Evolutionary conservation across 2,797 vertebrate genomes (phyloP), one percentile per base, ranked within the genome.

Genomic region (Okamejei kenojei): DNA sequence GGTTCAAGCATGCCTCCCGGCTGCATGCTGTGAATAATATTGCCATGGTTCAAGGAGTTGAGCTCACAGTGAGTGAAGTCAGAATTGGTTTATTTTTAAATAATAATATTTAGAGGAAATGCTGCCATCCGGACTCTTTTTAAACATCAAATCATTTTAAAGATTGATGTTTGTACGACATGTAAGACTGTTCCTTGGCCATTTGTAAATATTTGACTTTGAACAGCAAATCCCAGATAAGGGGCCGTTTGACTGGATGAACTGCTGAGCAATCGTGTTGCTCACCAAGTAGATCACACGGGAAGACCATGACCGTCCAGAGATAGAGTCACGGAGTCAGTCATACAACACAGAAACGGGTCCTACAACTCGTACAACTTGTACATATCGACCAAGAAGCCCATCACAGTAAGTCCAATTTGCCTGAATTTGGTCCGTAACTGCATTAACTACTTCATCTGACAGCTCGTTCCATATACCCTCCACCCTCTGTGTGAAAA

Each of bases 51-150:
- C 90, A 92, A 38, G 6, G 58, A 13, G 54, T 76, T 71, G 73
- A 38, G 29, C 71, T 54, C 23, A 26, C 4, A 19, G 21, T 54
- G 90, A 76, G 26, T 68, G 35, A 92, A 38, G 71, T n/a, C 45
- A 38, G 90, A 76, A 38, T 92, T 76, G 68, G 38, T 54, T 92
- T 92, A 92, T 92, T 76, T 88, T 76, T 8, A 58, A 92, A 76
- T 2, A 35, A 92, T 92, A 92, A 73, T n/a, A 92, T 92, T 92
- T 76, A 45, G n/a, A 54, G 90, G 90, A 7, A 92, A 54, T 17
- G 23, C 58, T 76, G 11, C 38, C 38, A 92, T 91, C 88, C 73
- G 88, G 65, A 29, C 38, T 71, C 17, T 68, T 91, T 91, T 91
- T 1, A 15, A 91, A 91, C 68, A 54, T 92, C 71, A 76, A 76